Conservation (phyloP, 2,797 vertebrate genomes). For the Hylomyscus alleni region DNA sequence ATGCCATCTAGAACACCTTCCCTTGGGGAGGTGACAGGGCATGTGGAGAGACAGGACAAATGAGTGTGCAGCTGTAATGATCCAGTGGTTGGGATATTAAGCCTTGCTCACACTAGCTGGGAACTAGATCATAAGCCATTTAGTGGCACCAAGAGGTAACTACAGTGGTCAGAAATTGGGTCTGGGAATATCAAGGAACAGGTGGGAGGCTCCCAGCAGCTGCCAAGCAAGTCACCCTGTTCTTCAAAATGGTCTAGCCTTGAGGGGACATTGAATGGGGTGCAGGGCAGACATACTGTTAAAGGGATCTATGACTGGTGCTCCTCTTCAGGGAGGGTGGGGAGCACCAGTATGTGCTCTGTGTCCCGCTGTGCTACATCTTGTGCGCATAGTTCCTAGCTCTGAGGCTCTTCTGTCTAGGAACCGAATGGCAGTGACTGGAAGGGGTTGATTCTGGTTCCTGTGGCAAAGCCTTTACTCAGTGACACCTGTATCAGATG, state of each 20-base stretch:
- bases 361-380: background rate
- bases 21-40: background rate
- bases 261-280: background rate
- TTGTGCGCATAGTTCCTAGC: background rate
- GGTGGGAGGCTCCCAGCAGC: background rate
- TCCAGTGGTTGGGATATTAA: background rate
- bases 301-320: background rate
- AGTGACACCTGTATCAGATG: slow-evolving; percentile 3
- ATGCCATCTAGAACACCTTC: background rate
- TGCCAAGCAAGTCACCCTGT: background rate
- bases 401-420: background rate
- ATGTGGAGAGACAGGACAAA: background rate
- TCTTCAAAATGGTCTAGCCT: background rate
- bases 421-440: background rate
- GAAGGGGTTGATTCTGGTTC: background rate
- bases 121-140: background rate
- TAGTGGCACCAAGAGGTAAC: background rate
- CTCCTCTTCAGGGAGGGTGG: background rate
- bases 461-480: background rate
- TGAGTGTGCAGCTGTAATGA: background rate
- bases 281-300: background rate
- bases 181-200: background rate
- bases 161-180: background rate
- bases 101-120: background rate
- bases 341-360: rapidly evolving